Conservation (phyloP, 2,888 invertebrate genomes). For the Girardia tigrina region DNA sequence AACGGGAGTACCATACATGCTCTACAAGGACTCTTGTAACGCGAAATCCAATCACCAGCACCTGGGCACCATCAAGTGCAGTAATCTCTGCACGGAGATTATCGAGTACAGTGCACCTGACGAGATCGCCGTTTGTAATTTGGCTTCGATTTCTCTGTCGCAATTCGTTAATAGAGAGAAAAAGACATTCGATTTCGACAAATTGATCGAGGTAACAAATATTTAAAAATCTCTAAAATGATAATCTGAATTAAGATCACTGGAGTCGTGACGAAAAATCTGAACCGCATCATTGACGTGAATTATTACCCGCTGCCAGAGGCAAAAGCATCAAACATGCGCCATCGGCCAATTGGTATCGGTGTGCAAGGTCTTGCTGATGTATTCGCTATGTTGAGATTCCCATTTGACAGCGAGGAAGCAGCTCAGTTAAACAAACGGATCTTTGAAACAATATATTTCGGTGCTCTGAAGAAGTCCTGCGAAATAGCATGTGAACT, state of each 20-base stretch:
- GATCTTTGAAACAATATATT: conserved; percentile 95
- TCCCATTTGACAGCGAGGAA: conserved; percentile 75
- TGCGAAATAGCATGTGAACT: conserved; percentile 72
- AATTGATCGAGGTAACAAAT: conserved; percentile 68
- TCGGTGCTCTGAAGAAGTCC: conserved; percentile 84
- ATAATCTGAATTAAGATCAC: conserved; percentile 53
- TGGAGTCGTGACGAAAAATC: conserved; percentile 72
- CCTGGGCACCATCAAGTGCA: conserved; percentile 90
- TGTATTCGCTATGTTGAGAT: conserved; percentile 71
- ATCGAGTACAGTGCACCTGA: conserved; percentile 78
- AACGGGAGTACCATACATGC: conserved; percentile 81
- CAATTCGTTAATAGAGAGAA: conserved; percentile 66
- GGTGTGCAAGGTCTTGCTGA: conserved; percentile 95
- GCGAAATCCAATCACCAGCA: conserved; percentile 93
- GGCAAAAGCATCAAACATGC: conserved; percentile 66
- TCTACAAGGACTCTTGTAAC: conserved; percentile 70
- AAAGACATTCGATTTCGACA: conserved; percentile 70
- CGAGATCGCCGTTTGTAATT: conserved; percentile 83
- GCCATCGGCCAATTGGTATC: conserved; percentile 62
- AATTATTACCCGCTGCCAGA: conserved; percentile 87
- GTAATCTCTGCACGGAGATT: conserved; percentile 93
- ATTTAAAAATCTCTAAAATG: too few species aligned
- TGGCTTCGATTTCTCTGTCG: conserved; percentile 88
- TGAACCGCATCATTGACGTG: conserved; percentile 89
- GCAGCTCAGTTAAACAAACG: conserved; percentile 74